These are phyloP conservation scores for Artibeus lituratus DNA, from an alignment of 2,797 vertebrate genomes.

Conservation along the genomic window DNA sequence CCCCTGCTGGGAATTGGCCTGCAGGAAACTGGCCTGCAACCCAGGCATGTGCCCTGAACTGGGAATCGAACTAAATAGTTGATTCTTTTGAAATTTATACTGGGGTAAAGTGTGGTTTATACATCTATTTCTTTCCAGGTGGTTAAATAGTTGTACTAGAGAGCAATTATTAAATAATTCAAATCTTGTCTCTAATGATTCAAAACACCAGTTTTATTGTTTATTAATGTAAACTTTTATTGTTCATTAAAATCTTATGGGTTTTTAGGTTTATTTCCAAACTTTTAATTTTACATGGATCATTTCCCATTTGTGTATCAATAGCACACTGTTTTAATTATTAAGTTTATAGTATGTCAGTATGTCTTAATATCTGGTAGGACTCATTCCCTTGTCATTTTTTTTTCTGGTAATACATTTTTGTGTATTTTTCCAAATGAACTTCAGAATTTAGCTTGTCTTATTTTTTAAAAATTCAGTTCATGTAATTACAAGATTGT, in stretches of 20 bases:
- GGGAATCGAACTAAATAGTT: too few species aligned
- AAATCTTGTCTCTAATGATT: neutral
- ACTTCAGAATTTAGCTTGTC: neutral
- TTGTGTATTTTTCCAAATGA: slow-evolving; percentile 43
- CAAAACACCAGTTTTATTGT: neutral
- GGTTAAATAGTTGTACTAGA: neutral
- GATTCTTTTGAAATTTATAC: neutral
- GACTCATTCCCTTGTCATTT: neutral
- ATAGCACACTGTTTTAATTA: neutral
- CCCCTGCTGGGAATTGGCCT: too few species aligned
- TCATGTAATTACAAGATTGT: neutral
- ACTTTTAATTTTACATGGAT: neutral
- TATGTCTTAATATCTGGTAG: neutral
- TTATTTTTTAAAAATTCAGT: neutral
- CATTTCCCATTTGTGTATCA: neutral
- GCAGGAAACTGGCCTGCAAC: too few species aligned
- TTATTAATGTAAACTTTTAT: neutral
- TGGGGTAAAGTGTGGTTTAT: neutral
- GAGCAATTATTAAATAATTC: neutral
- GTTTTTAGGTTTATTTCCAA: neutral
- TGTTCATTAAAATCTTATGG: neutral
- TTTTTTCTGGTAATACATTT: neutral
- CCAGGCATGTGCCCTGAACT: too few species aligned
- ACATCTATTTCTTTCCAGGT: neutral
- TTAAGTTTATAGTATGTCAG: neutral